A percentile compares a stretch with the other conserved stretches of the same genome.
Evolutionary conservation across 1,140 invertebrate genomes (phyloP).

Genomic region (Acyrthosiphon pisum): DNA sequence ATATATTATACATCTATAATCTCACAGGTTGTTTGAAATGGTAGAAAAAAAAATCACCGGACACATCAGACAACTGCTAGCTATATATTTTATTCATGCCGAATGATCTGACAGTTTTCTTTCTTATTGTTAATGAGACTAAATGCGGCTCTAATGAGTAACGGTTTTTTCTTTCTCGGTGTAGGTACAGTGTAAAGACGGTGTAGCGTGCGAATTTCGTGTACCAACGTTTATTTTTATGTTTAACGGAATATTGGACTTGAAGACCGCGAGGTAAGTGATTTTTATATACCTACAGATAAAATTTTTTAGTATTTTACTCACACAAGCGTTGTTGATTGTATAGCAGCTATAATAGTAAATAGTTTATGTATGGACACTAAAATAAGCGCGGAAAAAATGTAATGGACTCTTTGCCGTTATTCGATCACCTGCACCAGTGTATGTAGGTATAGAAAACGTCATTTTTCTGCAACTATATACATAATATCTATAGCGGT

Average conservation of each 20-base stretch:
- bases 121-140: background rate
- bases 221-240: background rate
- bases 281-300: background rate
- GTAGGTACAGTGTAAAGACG: background rate
- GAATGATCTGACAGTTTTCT: background rate
- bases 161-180: background rate
- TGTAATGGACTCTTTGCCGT: background rate
- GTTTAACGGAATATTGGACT: background rate
- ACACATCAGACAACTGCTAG: background rate
- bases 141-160: background rate
- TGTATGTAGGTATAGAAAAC: background rate
- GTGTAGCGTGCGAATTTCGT: background rate
- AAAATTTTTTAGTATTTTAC: background rate
- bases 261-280: background rate
- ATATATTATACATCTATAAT: background rate
- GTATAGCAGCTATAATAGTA: background rate
- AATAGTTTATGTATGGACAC: background rate
- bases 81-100: conserved; percentile 3
- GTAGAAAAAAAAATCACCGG: background rate
- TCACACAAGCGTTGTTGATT: background rate
- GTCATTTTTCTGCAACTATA: background rate
- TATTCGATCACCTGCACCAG: background rate
- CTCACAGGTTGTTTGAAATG: background rate
- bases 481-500: background rate
- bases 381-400: background rate